Evolutionary conservation across 2,797 vertebrate species (phyloP), one percentile per base, ranked within the genome.

Genomic region (Cetoscarus ocellatus): DNA sequence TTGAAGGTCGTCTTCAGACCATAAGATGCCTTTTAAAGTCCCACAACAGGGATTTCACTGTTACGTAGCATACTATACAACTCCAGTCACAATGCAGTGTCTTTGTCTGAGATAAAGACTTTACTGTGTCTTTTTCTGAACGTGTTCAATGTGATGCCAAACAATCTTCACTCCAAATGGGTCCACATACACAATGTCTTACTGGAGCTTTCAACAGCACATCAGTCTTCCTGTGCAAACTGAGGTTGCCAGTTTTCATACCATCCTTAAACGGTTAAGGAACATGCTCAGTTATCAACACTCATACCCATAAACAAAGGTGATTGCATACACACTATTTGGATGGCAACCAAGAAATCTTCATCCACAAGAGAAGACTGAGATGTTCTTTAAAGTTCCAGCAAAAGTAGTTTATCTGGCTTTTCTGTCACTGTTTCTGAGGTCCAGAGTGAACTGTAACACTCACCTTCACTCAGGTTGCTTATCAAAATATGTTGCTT

Each of bases 1-100:
- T 55, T 70, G 39, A 74, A 60, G 6, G 10, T 62, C 5, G 0
- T 44, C 36, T 44, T 70, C 15, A 38, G 55, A 62, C 52, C 51
- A 2, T 43, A 27, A 1, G 27, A 19, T 59, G 72, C 75, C 14
- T 75, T 78, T 27, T 13, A 35, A 59, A 18, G 1, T 4, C 19
- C 19, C 0, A 1, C 19, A 39, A 10, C 44, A 55, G 48, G 45
- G 18, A 40, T 55, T 19, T 34, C 19, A 58, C 45, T 3, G 4
- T 18, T 1, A 58, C 5, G n/a, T 17, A 8, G 8, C 44, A 2
- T 39, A 14, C 18, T 52, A 10, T 27, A 45, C 8, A 45, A 38
- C 53, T 54, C 39, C 10, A 38, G 9, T 48, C 18, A n/a, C 14
- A 7, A 0, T 14, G 15, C 8, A 17, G 18, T 12, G n/a, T 15